Evolutionary conservation across 1,140 invertebrate species (phyloP), one percentile per base, ranked within the genome.

Genomic region (Trissolcus basalis): DNA sequence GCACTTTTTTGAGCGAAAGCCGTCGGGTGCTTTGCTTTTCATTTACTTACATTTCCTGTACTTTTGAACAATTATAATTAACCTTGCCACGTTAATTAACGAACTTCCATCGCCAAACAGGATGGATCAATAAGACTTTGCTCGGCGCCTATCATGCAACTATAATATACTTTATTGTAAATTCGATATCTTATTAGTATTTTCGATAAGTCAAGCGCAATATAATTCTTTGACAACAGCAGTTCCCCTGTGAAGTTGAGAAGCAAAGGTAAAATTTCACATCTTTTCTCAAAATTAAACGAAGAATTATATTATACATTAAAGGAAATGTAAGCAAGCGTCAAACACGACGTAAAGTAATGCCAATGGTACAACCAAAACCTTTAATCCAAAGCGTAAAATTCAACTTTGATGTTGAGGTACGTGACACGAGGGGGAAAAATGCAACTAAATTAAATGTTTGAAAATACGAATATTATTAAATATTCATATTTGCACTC

Each of bases 351-450:
- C 39, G 41, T 36, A 59, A 72, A 72, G 33, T 51, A 14, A 14
- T 27, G 39, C 32, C 33, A 33, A 39, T 70, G 64, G 65, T 69
- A 59, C 49, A 69, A 63, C 59, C 54, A 45, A 61, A 75, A 69
- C 59, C 48, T 64, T 63, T 59, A 71, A 44, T 58, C 64, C 14
- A 65, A 64, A 64, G 59, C 44, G 39, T 27, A 50, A 61, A 67
- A 60, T 60, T 61, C 56, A 58, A 58, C 64, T 69, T 64, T 63
- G 65, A 75, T 64, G 54, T 69, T 33, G 49, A 69, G 65, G 69
- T 58, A 68, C 56, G 55, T 50, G 59, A 11, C 13, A 53, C 41
- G 51, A 56, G n/a, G n/a, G 10, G 3, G 68, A 75, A 71, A 71
- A 54, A 56, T 14, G 43, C 15, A 13, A 15, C 14, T 48, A 68